These are phyloP conservation scores for Cyanistes caeruleus DNA, from an alignment of 2,113 vertebrate species.

Conservation along the genomic window DNA sequence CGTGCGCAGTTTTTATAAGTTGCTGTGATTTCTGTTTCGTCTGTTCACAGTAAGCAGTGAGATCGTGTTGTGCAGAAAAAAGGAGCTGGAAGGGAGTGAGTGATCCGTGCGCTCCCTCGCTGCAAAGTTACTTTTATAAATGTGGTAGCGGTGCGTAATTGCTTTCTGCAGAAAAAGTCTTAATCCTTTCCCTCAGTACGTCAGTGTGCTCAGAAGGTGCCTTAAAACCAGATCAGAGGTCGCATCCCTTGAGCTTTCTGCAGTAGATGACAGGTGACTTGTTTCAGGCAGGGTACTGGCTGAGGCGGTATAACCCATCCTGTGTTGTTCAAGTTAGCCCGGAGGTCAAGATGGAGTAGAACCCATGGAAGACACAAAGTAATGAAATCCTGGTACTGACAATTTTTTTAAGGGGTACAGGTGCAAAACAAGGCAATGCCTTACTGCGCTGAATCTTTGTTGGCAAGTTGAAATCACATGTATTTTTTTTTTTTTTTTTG, in stretches of 20 bases:
- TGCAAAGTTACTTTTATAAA: neutral
- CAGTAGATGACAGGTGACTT: neutral
- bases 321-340: neutral
- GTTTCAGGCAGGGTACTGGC: neutral
- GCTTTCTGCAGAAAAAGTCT: neutral
- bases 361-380: rapidly evolving
- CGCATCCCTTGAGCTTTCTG: neutral
- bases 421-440: neutral
- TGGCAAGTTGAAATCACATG: rapidly evolving
- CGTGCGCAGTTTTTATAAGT: rapidly evolving
- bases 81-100: neutral
- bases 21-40: neutral
- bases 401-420: neutral
- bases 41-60: rapidly evolving
- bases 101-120: rapidly evolving
- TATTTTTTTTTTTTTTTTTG: neutral
- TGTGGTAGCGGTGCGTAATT: rapidly evolving
- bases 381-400: neutral
- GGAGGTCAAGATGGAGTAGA: neutral
- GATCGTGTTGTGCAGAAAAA: no score
- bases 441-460: rapidly evolving
- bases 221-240: neutral
- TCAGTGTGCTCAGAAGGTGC: neutral
- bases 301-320: rapidly evolving
- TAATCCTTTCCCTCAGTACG: neutral